phyloP scores from a whole-genome alignment of 2,888 invertebrate genomes.

The Lithophane semibrunnea region DNA sequence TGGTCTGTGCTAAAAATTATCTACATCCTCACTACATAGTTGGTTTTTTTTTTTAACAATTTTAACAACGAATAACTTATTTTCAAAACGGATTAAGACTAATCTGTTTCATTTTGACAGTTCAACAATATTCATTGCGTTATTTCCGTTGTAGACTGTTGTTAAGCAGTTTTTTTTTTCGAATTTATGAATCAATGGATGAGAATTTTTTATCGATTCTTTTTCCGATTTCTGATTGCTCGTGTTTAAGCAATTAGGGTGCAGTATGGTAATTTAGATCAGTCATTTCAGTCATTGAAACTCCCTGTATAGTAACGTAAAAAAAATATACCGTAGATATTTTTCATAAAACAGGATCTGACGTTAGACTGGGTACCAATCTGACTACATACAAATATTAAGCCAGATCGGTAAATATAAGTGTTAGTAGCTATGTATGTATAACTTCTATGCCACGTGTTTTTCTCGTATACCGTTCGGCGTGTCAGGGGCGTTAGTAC shows the following conservation, averaged over 20 bases:
- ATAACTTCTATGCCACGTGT: slow-evolving; percentile 46
- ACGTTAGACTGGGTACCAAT: slow-evolving; percentile 19
- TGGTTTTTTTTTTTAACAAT: neutral
- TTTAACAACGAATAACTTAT: neutral
- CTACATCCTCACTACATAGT: slow-evolving; percentile 31
- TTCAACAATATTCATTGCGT: too few relatives aligned
- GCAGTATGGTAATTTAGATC: neutral
- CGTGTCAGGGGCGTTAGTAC: slow-evolving; percentile 47
- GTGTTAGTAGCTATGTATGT: slow-evolving; percentile 40
- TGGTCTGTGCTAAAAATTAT: slow-evolving; percentile 13
- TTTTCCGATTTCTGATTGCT: too few relatives aligned
- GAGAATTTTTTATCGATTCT: too few relatives aligned
- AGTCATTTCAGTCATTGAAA: neutral
- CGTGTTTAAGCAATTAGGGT: too few relatives aligned
- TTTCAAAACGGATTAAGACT: too few relatives aligned
- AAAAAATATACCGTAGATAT: neutral
- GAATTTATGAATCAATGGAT: too few relatives aligned
- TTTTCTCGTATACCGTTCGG: slow-evolving; percentile 30
- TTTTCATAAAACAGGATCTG: neutral
- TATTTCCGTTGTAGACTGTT: too few relatives aligned
- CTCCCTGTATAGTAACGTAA: neutral
- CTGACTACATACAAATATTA: slow-evolving; percentile 5
- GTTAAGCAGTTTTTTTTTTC: too few relatives aligned
- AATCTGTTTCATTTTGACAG: too few relatives aligned
- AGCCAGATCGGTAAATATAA: neutral